Evolutionary conservation across 2,888 invertebrate genomes (phyloP).

Genomic region (Nemotelus nigrinus): DNA sequence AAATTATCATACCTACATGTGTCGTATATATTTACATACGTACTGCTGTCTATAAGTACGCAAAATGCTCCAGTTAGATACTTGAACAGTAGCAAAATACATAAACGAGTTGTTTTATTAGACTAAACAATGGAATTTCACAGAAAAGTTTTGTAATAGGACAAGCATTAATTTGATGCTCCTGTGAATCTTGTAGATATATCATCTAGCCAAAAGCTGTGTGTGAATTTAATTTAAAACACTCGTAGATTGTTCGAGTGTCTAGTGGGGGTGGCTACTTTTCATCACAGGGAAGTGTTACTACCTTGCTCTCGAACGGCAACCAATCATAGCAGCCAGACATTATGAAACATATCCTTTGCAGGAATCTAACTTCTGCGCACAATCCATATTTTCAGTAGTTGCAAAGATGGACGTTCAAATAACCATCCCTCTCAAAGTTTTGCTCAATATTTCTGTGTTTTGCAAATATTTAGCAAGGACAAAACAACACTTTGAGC

Average conservation of each 20-base stretch:
- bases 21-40: background rate
- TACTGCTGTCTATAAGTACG: too few species aligned
- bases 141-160: background rate
- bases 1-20: background rate
- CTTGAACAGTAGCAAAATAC: background rate
- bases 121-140: background rate
- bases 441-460: background rate
- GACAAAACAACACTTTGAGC: background rate
- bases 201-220: background rate
- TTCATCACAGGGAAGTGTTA: too few species aligned
- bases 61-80: too few species aligned
- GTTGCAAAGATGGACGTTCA: constrained; percentile 35
- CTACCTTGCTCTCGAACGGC: too few species aligned
- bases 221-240: too few species aligned
- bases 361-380: constrained; percentile 18
- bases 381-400: background rate
- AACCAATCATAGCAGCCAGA: too few species aligned
- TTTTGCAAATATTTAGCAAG: background rate
- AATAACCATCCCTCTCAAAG: constrained; percentile 5
- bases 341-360: too few species aligned
- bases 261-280: too few species aligned
- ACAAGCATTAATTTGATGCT: background rate
- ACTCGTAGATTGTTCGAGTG: too few species aligned
- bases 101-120: background rate
- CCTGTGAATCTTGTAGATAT: background rate